Conservation (phyloP, 2,797 vertebrate species). For the Miopithecus talapoin region DNA sequence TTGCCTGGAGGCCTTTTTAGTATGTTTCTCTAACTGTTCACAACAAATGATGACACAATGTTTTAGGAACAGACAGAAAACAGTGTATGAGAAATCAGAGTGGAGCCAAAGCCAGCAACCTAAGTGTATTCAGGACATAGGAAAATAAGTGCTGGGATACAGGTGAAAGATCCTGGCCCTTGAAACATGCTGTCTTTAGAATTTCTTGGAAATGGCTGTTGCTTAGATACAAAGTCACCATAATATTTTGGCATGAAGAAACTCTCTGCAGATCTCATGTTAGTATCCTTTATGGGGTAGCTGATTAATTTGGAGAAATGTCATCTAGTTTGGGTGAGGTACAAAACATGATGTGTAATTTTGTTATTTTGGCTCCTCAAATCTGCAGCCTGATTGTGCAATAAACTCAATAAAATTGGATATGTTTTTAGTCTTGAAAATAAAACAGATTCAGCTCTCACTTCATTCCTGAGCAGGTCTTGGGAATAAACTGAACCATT, state of each 20-base stretch:
- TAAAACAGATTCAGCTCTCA: neutral
- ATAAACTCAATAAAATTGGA: neutral
- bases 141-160: neutral
- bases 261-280: neutral
- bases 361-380: neutral
- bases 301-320: neutral
- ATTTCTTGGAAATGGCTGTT: neutral
- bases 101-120: neutral
- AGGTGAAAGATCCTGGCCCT: neutral
- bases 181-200: neutral
- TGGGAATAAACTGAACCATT: neutral
- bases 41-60: neutral
- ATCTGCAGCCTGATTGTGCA: neutral
- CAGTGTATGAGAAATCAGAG: neutral
- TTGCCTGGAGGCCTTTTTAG: neutral
- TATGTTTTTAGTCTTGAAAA: neutral
- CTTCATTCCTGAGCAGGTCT: neutral
- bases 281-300: neutral
- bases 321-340: neutral
- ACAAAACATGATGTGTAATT: neutral
- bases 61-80: neutral
- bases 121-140: neutral
- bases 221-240: conserved; percentile 11
- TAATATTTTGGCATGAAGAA: neutral
- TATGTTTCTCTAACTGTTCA: neutral